Evolutionary conservation across 2,888 invertebrate species (phyloP).

Genomic region (Noctua fimbriata): DNA sequence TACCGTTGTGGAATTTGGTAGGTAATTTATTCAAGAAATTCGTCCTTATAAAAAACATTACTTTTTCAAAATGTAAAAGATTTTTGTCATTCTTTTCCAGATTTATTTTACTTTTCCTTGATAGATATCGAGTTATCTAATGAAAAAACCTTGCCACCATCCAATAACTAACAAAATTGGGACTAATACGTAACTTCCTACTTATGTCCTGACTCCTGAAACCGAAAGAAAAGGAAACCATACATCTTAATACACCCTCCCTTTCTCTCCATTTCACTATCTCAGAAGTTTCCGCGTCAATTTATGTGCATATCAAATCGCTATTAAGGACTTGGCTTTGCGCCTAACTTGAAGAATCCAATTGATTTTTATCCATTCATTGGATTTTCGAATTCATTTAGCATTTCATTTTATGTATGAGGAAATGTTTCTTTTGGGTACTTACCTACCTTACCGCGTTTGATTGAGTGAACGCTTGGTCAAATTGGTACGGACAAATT

Average conservation of each 20-base stretch:
- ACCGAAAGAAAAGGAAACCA: conserved; percentile 36
- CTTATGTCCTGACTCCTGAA: neutral
- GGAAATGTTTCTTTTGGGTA: neutral
- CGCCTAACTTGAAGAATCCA: conserved; percentile 65
- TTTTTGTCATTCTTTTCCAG: neutral
- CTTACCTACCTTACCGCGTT: neutral
- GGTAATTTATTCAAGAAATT: neutral
- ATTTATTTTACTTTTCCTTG: neutral
- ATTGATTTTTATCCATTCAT: conserved; percentile 76
- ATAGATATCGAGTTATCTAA: neutral
- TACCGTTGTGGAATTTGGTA: neutral
- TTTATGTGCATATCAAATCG: conserved; percentile 85
- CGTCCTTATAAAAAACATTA: neutral
- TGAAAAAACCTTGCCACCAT: neutral
- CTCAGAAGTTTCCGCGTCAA: conserved; percentile 68
- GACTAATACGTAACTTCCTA: neutral
- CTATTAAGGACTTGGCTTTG: conserved; percentile 73
- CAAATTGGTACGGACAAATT: neutral
- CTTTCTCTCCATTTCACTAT: conserved; percentile 46
- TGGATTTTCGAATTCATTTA: conserved; percentile 52
- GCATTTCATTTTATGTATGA: conserved; percentile 1
- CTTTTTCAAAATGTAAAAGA: neutral
- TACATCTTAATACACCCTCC: conserved; percentile 29
- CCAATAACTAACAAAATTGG: neutral
- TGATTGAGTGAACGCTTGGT: neutral